Evolutionary conservation across 2,113 vertebrate genomes (phyloP).

Genomic region (Charina bottae): DNA sequence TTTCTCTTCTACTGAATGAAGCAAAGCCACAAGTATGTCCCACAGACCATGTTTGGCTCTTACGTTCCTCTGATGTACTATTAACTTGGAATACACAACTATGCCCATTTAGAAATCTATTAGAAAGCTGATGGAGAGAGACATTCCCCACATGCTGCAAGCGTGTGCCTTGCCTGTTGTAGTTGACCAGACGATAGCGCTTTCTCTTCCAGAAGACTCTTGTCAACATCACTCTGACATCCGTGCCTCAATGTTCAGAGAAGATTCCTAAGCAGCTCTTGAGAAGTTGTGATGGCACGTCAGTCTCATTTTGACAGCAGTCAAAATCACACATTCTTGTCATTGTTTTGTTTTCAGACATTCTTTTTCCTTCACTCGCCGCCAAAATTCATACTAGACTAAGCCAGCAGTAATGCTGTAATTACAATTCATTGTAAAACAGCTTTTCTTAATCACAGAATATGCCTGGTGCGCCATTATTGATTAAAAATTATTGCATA

Average conservation of each 20-base stretch:
- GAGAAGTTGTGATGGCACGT: neutral
- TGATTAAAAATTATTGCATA: constrained; percentile 38
- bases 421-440: constrained; percentile 42
- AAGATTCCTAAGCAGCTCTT: neutral
- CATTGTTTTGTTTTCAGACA: constrained; percentile 23
- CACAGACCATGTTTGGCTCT: neutral
- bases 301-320: constrained; percentile 55
- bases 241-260: neutral
- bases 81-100: neutral
- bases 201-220: neutral
- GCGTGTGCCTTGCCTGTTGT: neutral
- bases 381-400: constrained; percentile 42
- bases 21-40: rapidly evolving
- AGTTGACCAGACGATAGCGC: neutral
- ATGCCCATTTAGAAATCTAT: constrained; percentile 6
- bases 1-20: constrained; percentile 18
- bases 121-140: neutral
- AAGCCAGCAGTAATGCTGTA: constrained; percentile 36
- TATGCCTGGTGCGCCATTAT: constrained; percentile 48
- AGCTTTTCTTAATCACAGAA: constrained; percentile 54
- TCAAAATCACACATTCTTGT: constrained; percentile 53
- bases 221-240: neutral
- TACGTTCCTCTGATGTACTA: constrained; percentile 14
- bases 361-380: neutral
- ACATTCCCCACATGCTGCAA: neutral